Evolutionary conservation across 2,888 invertebrate genomes (phyloP).

Genomic region (Temnothorax ravouxi): DNA sequence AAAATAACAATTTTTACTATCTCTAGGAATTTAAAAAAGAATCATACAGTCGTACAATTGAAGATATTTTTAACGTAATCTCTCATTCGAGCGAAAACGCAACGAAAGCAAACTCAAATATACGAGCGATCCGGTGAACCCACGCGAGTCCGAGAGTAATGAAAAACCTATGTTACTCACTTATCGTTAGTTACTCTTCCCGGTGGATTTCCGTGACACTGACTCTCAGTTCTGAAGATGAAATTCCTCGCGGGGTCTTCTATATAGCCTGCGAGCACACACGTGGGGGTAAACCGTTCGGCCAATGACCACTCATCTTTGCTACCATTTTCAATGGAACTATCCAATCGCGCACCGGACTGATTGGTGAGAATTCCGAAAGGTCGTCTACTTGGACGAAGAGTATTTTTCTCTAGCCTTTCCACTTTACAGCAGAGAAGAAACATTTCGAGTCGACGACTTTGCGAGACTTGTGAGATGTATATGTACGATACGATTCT

Average conservation of each 20-base stretch:
- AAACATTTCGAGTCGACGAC: neutral
- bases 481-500: neutral
- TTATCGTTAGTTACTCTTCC: constrained; percentile 74
- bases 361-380: constrained; percentile 51
- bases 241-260: constrained; percentile 85
- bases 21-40: neutral
- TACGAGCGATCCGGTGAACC: neutral
- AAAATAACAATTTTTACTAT: neutral
- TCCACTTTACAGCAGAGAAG: constrained; percentile 40
- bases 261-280: constrained; percentile 83
- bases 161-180: constrained; percentile 69
- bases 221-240: constrained; percentile 86
- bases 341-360: constrained; percentile 75
- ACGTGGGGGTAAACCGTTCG: constrained; percentile 81
- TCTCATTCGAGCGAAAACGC: neutral
- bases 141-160: neutral
- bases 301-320: constrained; percentile 82
- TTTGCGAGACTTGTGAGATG: neutral
- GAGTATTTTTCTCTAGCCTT: constrained; percentile 52
- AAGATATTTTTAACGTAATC: no score
- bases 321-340: constrained; percentile 83
- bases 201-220: constrained; percentile 84
- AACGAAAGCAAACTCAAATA: neutral
- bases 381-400: constrained; percentile 67
- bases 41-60: neutral